Base-by-base conservation (phyloP, 2,797 vertebrate genomes). In the Hippocampus kuda region DNA sequence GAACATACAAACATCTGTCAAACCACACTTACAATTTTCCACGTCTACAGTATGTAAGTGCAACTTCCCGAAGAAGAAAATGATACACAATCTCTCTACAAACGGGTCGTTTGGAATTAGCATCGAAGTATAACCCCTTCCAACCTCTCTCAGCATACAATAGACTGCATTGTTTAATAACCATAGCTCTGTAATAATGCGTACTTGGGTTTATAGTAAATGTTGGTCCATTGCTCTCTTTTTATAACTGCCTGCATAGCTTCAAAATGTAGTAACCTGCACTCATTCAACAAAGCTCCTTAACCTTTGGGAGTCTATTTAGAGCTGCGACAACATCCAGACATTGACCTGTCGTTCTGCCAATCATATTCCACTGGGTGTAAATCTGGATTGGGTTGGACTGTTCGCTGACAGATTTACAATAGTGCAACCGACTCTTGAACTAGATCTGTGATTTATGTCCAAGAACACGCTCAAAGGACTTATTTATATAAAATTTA, bases 321-420 rank as follows among this genome's bases (percentile, higher is more conserved):
- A 26, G 59, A 27, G 57, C 27, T 60, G 57, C 10, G 2, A 61
- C 79, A 13, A 66, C 42, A 16, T 49, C 65, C 48, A 54, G 49
- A 66, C 13, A 15, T 42, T 46, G 64, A 34, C 66, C 27, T 18
- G 44, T 46, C 72, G 6, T 75, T 79, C 87, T 86, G 87, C 85
- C 89, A 72, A 83, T 91, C 90, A 87, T 87, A 80, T 73, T 69
- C 72, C 65, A 60, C 84, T 83, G 84, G 72, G 78, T 71, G 81
- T 89, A 89, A 89, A 89, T 91, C 86, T 83, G 77, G 73, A 13
- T 18, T 53, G 20, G 69, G 57, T 62, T 83, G 73, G 76, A 78
- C 83, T 62, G 82, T 79, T 84, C 68, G 77, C 75, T 12, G 89
- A 89, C 87, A 87, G 83, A 91, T 91, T 91, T 90, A 91, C 24